phyloP scores from a whole-genome alignment of 2,888 invertebrate species.

The Drosophila nr. perissopoda region DNA sequence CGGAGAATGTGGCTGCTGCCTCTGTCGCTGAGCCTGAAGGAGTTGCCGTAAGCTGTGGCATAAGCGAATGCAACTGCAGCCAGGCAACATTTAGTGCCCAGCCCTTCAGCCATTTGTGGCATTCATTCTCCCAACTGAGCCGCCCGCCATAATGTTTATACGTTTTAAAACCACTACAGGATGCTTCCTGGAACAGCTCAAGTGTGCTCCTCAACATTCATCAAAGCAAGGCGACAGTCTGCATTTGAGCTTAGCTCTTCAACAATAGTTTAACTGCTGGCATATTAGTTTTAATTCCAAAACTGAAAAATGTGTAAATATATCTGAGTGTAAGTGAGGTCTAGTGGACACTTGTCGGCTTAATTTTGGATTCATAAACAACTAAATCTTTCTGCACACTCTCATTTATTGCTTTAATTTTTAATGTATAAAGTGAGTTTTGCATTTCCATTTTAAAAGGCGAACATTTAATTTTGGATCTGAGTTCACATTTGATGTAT shows the following conservation, averaged over 20 bases:
- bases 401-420: background rate
- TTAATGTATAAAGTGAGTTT: slow-evolving; percentile 1
- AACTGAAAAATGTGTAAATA: slow-evolving; percentile 11
- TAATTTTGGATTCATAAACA: slow-evolving; percentile 15
- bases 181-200: slow-evolving; percentile 22
- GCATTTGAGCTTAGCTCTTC: slow-evolving; percentile 30
- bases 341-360: slow-evolving; percentile 8
- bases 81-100: slow-evolving; percentile 41
- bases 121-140: slow-evolving; percentile 23
- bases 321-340: background rate
- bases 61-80: slow-evolving; percentile 52
- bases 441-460: background rate
- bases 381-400: slow-evolving; percentile 5
- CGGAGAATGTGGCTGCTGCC: slow-evolving; percentile 1
- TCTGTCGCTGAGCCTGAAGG: slow-evolving; percentile 3
- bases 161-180: slow-evolving; percentile 49
- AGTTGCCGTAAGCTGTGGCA: slow-evolving; percentile 64
- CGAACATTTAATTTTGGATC: background rate
- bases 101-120: slow-evolving; percentile 2
- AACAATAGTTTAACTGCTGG: slow-evolving; percentile 33
- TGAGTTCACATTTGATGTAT: background rate
- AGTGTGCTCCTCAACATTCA: slow-evolving; percentile 37
- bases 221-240: slow-evolving; percentile 27
- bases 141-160: slow-evolving; percentile 53
- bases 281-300: slow-evolving; percentile 21